Evolutionary conservation across 2,888 invertebrate genomes (phyloP).

Genomic region (Melolontha melolontha): DNA sequence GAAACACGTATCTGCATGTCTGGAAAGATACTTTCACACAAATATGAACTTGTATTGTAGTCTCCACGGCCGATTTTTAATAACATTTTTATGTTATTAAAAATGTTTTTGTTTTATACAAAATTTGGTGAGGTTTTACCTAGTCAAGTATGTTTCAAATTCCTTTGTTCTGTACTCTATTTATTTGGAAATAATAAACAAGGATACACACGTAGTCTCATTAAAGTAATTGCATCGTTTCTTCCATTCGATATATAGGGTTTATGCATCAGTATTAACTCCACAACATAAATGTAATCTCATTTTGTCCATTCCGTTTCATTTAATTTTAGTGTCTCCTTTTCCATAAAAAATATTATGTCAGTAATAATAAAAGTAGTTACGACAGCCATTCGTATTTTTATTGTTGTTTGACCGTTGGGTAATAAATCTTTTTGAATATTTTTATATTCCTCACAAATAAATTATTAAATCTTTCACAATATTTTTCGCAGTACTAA

Average conservation of each 20-base stretch:
- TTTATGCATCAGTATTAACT: constrained; percentile 1
- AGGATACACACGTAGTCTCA: neutral
- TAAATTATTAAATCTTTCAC: too few species aligned
- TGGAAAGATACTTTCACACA: too few species aligned
- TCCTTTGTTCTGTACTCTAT: too few species aligned
- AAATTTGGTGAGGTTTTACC: too few species aligned
- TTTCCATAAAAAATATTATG: constrained; percentile 29
- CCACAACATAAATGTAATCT: constrained; percentile 33
- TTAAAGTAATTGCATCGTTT: neutral
- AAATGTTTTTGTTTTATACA: too few species aligned
- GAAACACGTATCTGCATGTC: too few species aligned
- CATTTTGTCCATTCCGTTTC: constrained; percentile 14
- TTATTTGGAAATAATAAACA: neutral
- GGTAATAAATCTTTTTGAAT: constrained; percentile 6
- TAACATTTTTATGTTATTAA: too few species aligned
- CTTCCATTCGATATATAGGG: neutral
- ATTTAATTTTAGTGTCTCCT: constrained; percentile 11
- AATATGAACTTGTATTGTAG: too few species aligned
- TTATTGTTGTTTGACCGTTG: constrained; percentile 13
- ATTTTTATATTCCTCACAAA: too few species aligned
- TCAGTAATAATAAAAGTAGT: constrained; percentile 17
- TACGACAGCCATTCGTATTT: constrained; percentile 10
- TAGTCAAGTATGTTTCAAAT: too few species aligned
- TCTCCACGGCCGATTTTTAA: too few species aligned
- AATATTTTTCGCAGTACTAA: too few species aligned